Evolutionary conservation across 1,140 invertebrate species (phyloP).

Genomic region (Drosophila quadrilineata): DNA sequence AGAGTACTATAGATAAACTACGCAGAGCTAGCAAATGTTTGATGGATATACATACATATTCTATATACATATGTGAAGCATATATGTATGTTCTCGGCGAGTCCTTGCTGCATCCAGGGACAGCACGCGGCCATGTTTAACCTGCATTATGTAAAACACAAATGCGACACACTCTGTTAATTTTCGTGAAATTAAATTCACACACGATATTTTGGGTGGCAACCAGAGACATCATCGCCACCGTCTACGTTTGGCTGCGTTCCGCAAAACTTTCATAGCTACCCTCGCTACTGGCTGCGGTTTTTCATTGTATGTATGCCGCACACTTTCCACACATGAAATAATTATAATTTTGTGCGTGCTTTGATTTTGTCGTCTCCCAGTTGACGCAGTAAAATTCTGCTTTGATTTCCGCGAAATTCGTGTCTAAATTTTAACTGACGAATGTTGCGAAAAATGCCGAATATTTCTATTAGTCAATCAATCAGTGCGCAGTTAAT

Average conservation of each 20-base stretch:
- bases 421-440: no score
- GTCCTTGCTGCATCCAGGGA: background rate
- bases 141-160: slow-evolving; percentile 60
- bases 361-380: slow-evolving; percentile 74
- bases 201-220: no score
- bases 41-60: slow-evolving; percentile 57
- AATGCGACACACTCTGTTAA: slow-evolving; percentile 67
- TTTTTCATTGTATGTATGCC: slow-evolving; percentile 61
- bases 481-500: no score
- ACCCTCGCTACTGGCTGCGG: no score
- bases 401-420: slow-evolving; percentile 60
- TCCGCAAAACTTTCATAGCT: no score
- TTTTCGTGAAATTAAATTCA: slow-evolving; percentile 70
- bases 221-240: no score
- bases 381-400: slow-evolving; percentile 77
- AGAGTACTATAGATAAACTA: background rate
- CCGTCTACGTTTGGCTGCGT: no score
- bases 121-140: slow-evolving; percentile 15
- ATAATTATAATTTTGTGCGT: slow-evolving; percentile 77
- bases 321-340: slow-evolving; percentile 71
- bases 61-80: slow-evolving; percentile 11
- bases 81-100: background rate
- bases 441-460: no score
- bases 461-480: no score
- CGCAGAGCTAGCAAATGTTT: slow-evolving; percentile 62